Evolutionary conservation across 2,113 vertebrate species (phyloP).

Genomic region (Podarcis muralis): DNA sequence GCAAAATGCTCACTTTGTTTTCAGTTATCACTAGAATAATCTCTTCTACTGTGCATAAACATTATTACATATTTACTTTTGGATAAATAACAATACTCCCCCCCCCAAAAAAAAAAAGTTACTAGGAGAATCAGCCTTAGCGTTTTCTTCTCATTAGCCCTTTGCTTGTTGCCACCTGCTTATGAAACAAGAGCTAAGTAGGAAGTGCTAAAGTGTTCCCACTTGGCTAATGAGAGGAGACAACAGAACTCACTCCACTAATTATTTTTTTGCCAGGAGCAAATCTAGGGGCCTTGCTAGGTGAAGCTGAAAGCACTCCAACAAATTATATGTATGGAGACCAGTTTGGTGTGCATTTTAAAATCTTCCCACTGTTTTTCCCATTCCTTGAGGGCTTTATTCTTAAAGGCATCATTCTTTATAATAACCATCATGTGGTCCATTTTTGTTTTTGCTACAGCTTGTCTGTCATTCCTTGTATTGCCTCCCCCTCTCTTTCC

Average conservation of each 20-base stretch:
- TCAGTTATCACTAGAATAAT: neutral
- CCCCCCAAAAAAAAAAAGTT: neutral
- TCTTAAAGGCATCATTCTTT: neutral
- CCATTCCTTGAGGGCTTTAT: neutral
- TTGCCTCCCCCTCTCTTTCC: neutral
- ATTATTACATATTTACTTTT: too few species aligned
- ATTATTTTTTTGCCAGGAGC: conserved; percentile 21
- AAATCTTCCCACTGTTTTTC: neutral
- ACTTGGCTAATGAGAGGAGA: conserved; percentile 16
- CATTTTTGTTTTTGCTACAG: neutral
- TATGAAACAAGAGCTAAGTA: conserved; percentile 3
- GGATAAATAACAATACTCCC: neutral
- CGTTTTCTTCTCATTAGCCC: conserved; percentile 34
- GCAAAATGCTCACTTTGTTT: neutral
- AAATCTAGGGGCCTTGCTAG: neutral
- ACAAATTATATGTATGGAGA: neutral
- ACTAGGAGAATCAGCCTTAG: conserved; percentile 1
- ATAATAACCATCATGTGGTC: neutral
- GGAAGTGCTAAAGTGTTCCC: conserved; percentile 15
- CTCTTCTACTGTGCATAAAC: neutral
- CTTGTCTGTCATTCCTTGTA: neutral
- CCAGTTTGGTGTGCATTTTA: neutral
- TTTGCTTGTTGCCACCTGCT: conserved; percentile 10
- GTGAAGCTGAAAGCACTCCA: conserved; percentile 14
- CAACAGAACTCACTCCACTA: conserved; percentile 31